Evolutionary conservation across 1,140 invertebrate species (phyloP).

Genomic region (Octopus sinensis): DNA sequence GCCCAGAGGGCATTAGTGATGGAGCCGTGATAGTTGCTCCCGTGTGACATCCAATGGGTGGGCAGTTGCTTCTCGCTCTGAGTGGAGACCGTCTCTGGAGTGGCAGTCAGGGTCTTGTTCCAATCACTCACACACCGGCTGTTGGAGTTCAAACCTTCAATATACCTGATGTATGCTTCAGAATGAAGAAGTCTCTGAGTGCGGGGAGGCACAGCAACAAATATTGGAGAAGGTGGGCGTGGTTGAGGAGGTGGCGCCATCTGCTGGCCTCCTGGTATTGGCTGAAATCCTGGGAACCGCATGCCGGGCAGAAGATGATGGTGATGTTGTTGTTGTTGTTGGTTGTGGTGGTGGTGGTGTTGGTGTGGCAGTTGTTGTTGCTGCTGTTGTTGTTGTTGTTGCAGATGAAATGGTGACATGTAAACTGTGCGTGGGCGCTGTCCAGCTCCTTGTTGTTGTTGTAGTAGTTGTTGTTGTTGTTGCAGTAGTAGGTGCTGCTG

Average conservation of each 20-base stretch:
- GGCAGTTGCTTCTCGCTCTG: constrained; percentile 65
- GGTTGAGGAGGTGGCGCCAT: constrained; percentile 69
- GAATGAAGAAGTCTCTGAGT: constrained; percentile 90
- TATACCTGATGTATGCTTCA: constrained; percentile 94
- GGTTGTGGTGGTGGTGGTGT: no score
- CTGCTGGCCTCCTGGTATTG: constrained; percentile 41
- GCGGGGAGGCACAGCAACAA: constrained; percentile 88
- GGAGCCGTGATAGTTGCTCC: constrained; percentile 73
- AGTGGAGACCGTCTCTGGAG: constrained; percentile 69
- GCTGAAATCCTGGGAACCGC: no score
- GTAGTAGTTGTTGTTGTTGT: no score
- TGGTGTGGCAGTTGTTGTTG: no score
- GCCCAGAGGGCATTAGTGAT: constrained; percentile 90
- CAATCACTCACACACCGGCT: constrained; percentile 80
- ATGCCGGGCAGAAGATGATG: no score
- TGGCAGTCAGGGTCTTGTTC: constrained; percentile 78
- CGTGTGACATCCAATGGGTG: constrained; percentile 80
- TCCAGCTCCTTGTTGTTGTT: no score
- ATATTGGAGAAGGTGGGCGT: constrained; percentile 63
- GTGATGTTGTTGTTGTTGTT: no score
- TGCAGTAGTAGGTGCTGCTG: no score
- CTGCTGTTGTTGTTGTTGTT: no score
- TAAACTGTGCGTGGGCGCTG: no score
- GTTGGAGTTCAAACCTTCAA: constrained; percentile 84
- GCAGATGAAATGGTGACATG: no score